These are phyloP conservation scores for Micromys minutus DNA, from an alignment of 2,113 vertebrate species.

Conservation along the genomic window DNA sequence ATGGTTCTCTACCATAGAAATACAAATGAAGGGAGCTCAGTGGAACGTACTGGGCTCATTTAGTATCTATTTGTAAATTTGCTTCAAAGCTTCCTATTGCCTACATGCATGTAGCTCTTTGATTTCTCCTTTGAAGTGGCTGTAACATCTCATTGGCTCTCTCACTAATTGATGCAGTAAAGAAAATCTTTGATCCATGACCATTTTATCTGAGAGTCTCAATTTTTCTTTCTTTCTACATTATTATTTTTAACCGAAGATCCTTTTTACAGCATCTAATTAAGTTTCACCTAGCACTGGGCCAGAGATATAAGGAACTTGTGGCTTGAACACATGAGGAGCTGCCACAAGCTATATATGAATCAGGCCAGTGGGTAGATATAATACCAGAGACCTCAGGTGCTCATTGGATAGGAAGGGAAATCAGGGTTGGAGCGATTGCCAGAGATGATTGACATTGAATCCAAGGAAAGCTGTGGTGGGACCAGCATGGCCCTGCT, in stretches of 20 bases:
- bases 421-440: neutral
- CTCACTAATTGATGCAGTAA: conserved; percentile 27
- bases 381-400: neutral
- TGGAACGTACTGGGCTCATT: conserved; percentile 7
- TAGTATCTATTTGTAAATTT: conserved; percentile 45
- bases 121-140: conserved; percentile 41
- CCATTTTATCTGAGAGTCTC: conserved; percentile 30
- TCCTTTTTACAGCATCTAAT: neutral
- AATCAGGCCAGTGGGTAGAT: neutral
- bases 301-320: neutral
- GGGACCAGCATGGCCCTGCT: neutral
- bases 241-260: neutral
- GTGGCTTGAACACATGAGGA: neutral
- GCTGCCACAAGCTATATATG: neutral
- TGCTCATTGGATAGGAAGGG: neutral
- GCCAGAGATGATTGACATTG: neutral
- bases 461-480: neutral
- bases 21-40: neutral
- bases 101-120: neutral
- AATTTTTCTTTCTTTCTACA: conserved; percentile 11
- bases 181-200: conserved; percentile 50
- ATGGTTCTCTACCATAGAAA: neutral
- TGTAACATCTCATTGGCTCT: neutral
- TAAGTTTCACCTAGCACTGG: neutral
- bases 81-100: neutral